These are phyloP conservation scores for Imbricaverruca yamaguchii DNA, from an alignment of 2,888 invertebrate species.

Conservation along the genomic window DNA sequence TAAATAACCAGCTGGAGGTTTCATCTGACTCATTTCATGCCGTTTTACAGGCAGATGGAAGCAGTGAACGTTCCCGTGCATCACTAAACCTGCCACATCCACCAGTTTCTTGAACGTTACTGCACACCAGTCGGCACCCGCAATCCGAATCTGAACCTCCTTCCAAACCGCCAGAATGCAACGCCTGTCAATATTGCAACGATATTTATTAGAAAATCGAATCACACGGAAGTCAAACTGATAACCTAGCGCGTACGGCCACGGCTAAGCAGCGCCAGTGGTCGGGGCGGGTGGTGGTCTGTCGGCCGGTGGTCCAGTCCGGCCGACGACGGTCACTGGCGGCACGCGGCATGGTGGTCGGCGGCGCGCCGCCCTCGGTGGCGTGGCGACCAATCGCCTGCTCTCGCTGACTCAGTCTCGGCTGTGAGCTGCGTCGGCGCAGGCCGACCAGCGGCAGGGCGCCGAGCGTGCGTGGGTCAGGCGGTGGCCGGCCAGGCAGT, in stretches of 20 bases:
- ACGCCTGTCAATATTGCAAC: background rate
- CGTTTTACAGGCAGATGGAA: too few species aligned
- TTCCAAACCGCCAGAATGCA: too few species aligned
- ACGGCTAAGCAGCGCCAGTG: background rate
- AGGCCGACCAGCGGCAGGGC: too few species aligned
- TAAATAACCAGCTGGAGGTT: too few species aligned
- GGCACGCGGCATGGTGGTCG: background rate
- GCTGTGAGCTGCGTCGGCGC: background rate
- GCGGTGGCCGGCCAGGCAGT: too few species aligned
- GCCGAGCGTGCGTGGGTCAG: too few species aligned
- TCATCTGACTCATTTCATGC: too few species aligned
- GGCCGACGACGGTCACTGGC: background rate
- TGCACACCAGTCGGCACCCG: too few species aligned
- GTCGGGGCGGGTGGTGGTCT: background rate
- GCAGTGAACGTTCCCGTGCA: too few species aligned
- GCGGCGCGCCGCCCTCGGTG: background rate
- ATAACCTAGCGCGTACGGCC: background rate
- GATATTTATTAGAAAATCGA: conserved; percentile 22
- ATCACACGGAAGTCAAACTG: conserved; percentile 19
- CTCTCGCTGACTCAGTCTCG: background rate
- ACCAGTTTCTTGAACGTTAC: too few species aligned
- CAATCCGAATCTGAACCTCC: too few species aligned
- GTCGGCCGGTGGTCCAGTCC: background rate
- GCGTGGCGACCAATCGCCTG: background rate
- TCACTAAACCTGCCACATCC: too few species aligned